Evolutionary conservation across 2,113 vertebrate genomes (phyloP), one percentile per base, ranked within the genome.

Genomic region (Morone saxatilis): DNA sequence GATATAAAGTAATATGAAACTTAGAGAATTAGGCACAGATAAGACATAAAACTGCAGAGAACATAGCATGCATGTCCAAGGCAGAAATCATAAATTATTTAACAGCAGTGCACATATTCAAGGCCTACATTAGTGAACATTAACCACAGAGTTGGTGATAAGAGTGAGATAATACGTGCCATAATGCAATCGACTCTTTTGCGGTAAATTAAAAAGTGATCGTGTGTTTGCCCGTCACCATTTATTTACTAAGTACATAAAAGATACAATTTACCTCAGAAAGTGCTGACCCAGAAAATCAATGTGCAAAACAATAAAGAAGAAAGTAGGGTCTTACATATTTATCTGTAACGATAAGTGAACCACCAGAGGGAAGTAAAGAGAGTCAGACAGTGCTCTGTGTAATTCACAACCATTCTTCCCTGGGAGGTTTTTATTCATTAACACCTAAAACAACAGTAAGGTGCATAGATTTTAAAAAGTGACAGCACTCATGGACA

Each of bases 371-470:
- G 71, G 81, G 66, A 43, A 83, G 76, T 48, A 74, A 60, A 82
- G 51, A 43, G 2, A 51, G 43, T 60, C 17, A 66, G 43, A 70
- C 4, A 14, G 5, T 10, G 1, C 8, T 48, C 36, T 40, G 25
- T 22, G 47, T 10, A 71, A 71, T 83, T 51, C 50, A 66, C n/a
- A 71, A 6, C 40, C 41, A 1, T 43, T 50, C 45, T 59, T 83
- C 50, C 43, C 51, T 70, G 71, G 88, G 68, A 67, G 25, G 43
- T 25, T 76, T 82, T 88, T 85, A 93, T 91, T 92, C 79, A 92
- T 93, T 92, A 89, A 90, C 86, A 81, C 71, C 41, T 84, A 81
- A 62, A 80, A 82, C 50, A 84, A 83, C 84, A 16, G 16, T 22
- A 48, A 78, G 11, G 19, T 43, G 61, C 47, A 53, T 1, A 45